Base-by-base conservation (phyloP, 2,797 vertebrate species). In the Pseudochirops corinnae region DNA sequence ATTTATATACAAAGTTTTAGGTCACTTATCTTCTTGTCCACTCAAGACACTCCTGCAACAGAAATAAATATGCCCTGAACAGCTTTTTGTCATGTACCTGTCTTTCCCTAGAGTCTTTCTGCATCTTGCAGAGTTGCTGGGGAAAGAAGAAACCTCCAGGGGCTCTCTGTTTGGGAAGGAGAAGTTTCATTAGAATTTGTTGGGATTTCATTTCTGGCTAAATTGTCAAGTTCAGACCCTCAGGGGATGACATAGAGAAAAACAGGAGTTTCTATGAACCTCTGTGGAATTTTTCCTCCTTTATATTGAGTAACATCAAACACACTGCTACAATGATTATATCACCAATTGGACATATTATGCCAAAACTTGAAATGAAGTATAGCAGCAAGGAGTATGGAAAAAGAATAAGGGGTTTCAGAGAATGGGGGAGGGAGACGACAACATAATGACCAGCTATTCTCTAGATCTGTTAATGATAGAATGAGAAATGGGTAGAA, bases 241-340 rank as follows among this genome's bases (percentile, higher is more conserved):
- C 87, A 53, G 92, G 97, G 95, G 93, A 96, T 57, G 67, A 90
- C 50, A 55, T 39, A 94, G 67, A 96, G 56, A 82, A 91, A 18
- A 62, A 56, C 18, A 90, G 60, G 62, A 94, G 90, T 46, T 97
- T 97, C 94, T 87, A 50, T 26, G 90, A 50, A 91, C 39, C 55
- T 55, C 93, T 31, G 91, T 52, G 53, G 24, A 57, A 96, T 93
- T 46, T 74, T 87, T 56, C 3, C 56, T 46, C 31, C 91, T 96
- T 97, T 91, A 96, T 92, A 95, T 95, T 95, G 95, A 94, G 93
- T 93, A 92, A 97, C 94, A 97, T 95, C 94, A 96, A 94, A 97
- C 96, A 93, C 53, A 14, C 82, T 92, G 55, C 93, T 95, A 91
- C 90, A 87, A 94, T 97, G 94, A 96, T 62, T 10, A 90, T 94